Evolutionary conservation across 2,113 vertebrate genomes (phyloP), one percentile per base, ranked within the genome.

Genomic region (Tonatia bakeri): DNA sequence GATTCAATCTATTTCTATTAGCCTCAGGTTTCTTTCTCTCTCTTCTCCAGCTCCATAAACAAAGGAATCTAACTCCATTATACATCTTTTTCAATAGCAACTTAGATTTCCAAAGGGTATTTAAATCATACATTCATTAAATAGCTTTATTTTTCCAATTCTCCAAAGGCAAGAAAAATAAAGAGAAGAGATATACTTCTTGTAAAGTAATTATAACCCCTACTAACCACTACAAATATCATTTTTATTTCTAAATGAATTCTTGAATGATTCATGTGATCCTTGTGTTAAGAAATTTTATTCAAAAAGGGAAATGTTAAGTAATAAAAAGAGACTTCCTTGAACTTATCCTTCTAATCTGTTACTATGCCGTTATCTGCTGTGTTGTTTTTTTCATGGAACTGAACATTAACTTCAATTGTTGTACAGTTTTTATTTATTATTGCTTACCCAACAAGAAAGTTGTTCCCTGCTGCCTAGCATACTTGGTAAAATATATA

Each of bases 1-100:
- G 73, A 94, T 93, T 64, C 79, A 96, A 97, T 96, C 94, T 96
- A 85, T 95, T 95, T 92, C 92, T 84, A 82, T 86, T 91, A 96
- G 96, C 97, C 96, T 95, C 92, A 6, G 72, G 96, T 91, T 94
- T 82, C 77, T 94, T 95, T 87, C 28, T 72, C 61, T 88, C 54
- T 77, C 45, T 88, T 33, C 45, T 89, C 69, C 33, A 87, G 61
- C 65, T 85, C 72, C 47, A 93, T 93, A 97, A 97, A 96, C 97
- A 97, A 96, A 95, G 72, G 56, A 95, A 88, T 95, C 40, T 82
- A 96, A 95, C 59, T 91, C 70, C 61, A 94, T 88, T 91, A 92
- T 92, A 75, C 16, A 93, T 16, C 22, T 86, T 95, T 95, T 96
- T 94, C 67, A 45, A 93, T 56, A 88, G 33, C 31, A 96, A 79